Base-by-base conservation (phyloP, 2,113 vertebrate species). In the Brachyhypopomus occidentalis region DNA sequence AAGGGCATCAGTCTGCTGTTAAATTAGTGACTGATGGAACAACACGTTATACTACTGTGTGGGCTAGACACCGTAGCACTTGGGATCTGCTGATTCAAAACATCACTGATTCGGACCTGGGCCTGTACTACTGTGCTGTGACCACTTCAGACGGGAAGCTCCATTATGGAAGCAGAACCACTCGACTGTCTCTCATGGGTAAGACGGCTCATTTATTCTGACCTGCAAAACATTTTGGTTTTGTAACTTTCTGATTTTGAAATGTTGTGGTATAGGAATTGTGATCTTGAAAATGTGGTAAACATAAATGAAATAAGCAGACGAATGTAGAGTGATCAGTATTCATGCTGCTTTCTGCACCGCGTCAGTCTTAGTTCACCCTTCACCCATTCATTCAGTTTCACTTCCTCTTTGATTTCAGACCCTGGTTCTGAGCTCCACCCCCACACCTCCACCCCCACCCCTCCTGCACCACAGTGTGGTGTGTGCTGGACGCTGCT, bases 81-180 rank as follows among this genome's bases (percentile, higher is more conserved):
- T 55, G 19, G 36, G 63, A 72, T 79, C 73, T 87, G 36, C 41
- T 45, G 41, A 84, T 87, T 52, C 7, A 8, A 3, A 87, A 87
- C 27, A 22, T 87, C 34, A 82, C 79, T 74, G 79, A 82, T 2
- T 77, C 41, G 67, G 82, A 87, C 4, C 45, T 78, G 36, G 86
- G 84, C 45, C n/a, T 87, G 14, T 87, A 87, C 62, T 86, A 83
- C 58, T 87, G 86, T 78, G 82, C 41, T 30, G 30, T 30, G 30
- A 6, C 38, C 8, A 19, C 5, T 72, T 58, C 30, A 30, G 23
- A 34, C 1, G 23, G 11, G 3, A 71, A n/a, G 36, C 30, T 45
- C 63, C 72, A n/a, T 6, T 7, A 16, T 80, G 25, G 71, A 38
- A 58, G 55, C 77, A 67, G 19, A 48, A 17, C 14, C 76, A 1